Evolutionary conservation across 2,888 invertebrate genomes (phyloP).

Genomic region (Drosophila mayaguana): DNA sequence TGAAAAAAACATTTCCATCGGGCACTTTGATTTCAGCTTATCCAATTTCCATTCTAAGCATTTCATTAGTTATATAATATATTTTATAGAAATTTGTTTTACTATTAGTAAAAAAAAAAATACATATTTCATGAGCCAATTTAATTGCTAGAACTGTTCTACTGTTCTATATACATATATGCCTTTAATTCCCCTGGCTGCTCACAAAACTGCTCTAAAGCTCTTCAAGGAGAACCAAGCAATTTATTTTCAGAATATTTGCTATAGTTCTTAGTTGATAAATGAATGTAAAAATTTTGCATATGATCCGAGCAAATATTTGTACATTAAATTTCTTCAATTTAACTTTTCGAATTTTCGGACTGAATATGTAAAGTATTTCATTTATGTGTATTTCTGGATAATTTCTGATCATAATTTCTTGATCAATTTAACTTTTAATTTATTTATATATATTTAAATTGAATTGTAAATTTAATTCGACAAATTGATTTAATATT

Average conservation of each 20-base stretch:
- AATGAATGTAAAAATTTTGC: not conserved
- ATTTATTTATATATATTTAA: too few relatives aligned
- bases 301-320: not conserved
- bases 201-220: constrained; percentile 3
- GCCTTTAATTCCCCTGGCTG: not conserved
- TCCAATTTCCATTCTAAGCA: constrained; percentile 12
- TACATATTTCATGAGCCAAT: not conserved
- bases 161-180: too few relatives aligned
- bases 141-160: not conserved
- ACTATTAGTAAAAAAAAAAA: not conserved
- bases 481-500: too few relatives aligned
- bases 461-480: too few relatives aligned
- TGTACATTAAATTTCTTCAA: not conserved
- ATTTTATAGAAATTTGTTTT: not conserved
- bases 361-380: not conserved
- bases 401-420: too few relatives aligned
- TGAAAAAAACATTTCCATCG: constrained; percentile 27
- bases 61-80: not conserved
- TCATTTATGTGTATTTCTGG: not conserved
- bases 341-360: not conserved
- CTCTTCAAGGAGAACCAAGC: not conserved
- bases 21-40: constrained; percentile 13
- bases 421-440: too few relatives aligned
- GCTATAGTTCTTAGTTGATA: too few relatives aligned
- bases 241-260: not conserved